phyloP scores from a whole-genome alignment of 1,140 invertebrate genomes.

The Lordiphosa collinella region DNA sequence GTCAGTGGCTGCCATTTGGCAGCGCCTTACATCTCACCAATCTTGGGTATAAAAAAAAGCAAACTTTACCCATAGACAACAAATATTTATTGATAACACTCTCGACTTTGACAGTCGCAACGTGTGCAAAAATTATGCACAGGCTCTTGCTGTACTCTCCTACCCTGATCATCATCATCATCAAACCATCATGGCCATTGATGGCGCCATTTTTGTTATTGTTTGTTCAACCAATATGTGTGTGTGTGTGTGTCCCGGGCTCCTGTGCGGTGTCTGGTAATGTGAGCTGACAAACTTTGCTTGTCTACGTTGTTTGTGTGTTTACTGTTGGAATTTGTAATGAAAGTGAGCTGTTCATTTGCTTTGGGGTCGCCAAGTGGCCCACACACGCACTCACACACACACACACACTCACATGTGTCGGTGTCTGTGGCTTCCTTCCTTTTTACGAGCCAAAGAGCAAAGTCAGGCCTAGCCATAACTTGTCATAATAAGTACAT shows the following conservation, averaged over 20 bases:
- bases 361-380: slow-evolving; percentile 70
- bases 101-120: slow-evolving; percentile 44
- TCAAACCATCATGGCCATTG: slow-evolving; percentile 51
- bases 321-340: slow-evolving; percentile 75
- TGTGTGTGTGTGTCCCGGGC: slow-evolving; percentile 19
- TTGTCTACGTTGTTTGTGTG: slow-evolving; percentile 43
- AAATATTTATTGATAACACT: slow-evolving; percentile 51
- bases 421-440: slow-evolving; percentile 26
- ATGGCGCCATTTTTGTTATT: slow-evolving; percentile 73
- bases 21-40: slow-evolving; percentile 30
- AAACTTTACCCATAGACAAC: slow-evolving; percentile 20
- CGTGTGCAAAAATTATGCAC: slow-evolving; percentile 42
- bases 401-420: background rate
- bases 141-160: background rate
- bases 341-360: slow-evolving; percentile 77
- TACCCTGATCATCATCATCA: slow-evolving; percentile 21
- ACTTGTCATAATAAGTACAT: slow-evolving; percentile 49
- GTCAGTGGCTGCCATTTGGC: slow-evolving; percentile 41
- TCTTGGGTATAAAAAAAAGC: slow-evolving; percentile 23
- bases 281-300: slow-evolving; percentile 69
- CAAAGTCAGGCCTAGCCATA: slow-evolving; percentile 42
- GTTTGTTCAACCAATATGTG: slow-evolving; percentile 48
- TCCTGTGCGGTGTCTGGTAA: slow-evolving; percentile 40
- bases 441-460: slow-evolving; percentile 46
- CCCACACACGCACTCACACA: slow-evolving; percentile 13